Conservation (phyloP, 2,113 vertebrate species). For the Xenopus laevis region DNA sequence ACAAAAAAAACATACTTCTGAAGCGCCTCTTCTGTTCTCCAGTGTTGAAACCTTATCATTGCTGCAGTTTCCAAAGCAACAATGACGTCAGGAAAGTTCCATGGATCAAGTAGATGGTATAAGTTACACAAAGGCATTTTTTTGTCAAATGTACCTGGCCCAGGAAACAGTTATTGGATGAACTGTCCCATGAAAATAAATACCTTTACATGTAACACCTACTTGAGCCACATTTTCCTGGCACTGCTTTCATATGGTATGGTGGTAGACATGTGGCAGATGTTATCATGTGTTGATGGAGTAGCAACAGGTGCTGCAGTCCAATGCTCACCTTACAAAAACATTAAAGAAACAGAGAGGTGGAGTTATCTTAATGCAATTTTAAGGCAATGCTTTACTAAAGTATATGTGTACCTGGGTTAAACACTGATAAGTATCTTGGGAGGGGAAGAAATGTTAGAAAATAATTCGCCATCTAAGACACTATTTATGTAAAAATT, state of each 20-base stretch:
- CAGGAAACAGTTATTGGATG: neutral
- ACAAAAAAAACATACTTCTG: neutral
- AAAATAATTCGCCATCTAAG: too few relatives aligned
- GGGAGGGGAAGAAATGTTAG: too few relatives aligned
- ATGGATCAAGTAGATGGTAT: conserved; percentile 3
- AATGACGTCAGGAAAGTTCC: neutral
- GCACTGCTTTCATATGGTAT: neutral
- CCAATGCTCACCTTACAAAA: conserved; percentile 30
- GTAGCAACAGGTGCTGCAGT: conserved; percentile 54
- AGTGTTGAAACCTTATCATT: conserved; percentile 56
- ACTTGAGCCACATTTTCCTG: conserved; percentile 4
- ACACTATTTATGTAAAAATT: too few relatives aligned
- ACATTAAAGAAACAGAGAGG: conserved; percentile 2
- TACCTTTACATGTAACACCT: conserved; percentile 18
- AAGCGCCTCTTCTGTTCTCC: conserved; percentile 50
- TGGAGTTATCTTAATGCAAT: conserved; percentile 14
- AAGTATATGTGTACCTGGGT: too few relatives aligned
- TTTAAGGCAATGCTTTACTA: too few relatives aligned
- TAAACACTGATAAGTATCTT: too few relatives aligned
- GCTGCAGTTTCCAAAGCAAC: conserved; percentile 63
- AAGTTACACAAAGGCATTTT: conserved; percentile 30
- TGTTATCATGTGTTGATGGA: conserved; percentile 52
- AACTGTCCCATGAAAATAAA: neutral
- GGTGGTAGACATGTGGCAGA: conserved; percentile 53
- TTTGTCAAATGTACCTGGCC: neutral